Evolutionary conservation across 2,113 vertebrate species (phyloP), one percentile per base, ranked within the genome.

Genomic region (Cranoglanis bouderius): DNA sequence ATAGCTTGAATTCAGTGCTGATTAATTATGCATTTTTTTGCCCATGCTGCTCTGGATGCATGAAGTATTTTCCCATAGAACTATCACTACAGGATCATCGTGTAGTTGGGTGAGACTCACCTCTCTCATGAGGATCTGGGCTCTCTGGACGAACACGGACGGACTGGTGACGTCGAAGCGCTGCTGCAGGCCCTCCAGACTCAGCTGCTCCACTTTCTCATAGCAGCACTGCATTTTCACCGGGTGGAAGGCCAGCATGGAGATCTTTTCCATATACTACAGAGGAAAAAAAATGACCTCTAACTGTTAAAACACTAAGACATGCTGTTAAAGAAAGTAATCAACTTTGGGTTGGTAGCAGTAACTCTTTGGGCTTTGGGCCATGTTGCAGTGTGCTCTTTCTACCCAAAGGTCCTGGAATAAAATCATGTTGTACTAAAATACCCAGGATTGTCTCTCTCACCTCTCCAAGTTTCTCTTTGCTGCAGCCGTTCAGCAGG

Each of bases 141-240:
- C 97, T 83, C 98, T 96, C 95, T 97, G 97, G 93, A 98, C 95
- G 91, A 99, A 99, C 89, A 99, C 97, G 0, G 97, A 97, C 0
- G 97, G 96, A 91, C 96, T 98, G 94, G 96, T 96, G 88, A 99
- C 96, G 0, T 98, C 97, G 0, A 99, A 99, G 2, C 98, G 94
- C 94, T 99, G 98, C 95, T 99, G 98, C 18, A 99, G 97, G 0
- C 98, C 98, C 19, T 99, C 98, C 35, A 99, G 92, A 61, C 97
- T 97, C 90, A 99, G 95, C 26, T 97, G 95, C 75, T 99, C 98
- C 95, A 99, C 96, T 94, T 97, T 97, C 91, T 98, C 97, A 0
- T 99, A 99, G 94, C 97, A 97, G 32, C 96, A 96, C 94, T 99
- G 97, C 98, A 99, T 99, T 95, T 99, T 99, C 86, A 99, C 96